A percentile compares a stretch with the other conserved stretches of the same genome.
Evolutionary conservation across 2,888 invertebrate genomes (phyloP).

Genomic region (Dicyrtoma fusca): DNA sequence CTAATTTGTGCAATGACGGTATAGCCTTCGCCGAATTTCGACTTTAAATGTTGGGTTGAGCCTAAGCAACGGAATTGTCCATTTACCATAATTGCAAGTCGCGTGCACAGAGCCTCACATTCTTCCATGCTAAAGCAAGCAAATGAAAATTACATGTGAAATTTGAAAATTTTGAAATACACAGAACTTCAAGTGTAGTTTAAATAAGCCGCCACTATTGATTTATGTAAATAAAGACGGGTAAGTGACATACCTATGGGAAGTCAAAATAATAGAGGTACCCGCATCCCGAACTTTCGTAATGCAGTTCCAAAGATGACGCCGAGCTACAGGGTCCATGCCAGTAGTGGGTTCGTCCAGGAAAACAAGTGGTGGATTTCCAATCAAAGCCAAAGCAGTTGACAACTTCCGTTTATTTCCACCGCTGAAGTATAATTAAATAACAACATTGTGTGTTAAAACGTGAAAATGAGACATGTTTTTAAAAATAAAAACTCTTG

Average conservation of each 20-base stretch:
- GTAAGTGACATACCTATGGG: slow-evolving; percentile 66
- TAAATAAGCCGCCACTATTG: background rate
- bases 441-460: no score
- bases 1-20: slow-evolving; percentile 59
- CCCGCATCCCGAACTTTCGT: slow-evolving; percentile 71
- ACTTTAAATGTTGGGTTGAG: slow-evolving; percentile 74
- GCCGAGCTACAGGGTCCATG: slow-evolving; percentile 78
- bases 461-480: no score
- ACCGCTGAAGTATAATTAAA: no score
- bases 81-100: slow-evolving; percentile 79
- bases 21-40: slow-evolving; percentile 71
- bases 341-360: no score
- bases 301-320: slow-evolving; percentile 78
- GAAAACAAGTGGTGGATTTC: slow-evolving; percentile 70
- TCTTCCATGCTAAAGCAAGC: slow-evolving; percentile 76
- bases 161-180: no score
- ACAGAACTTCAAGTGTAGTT: no score
- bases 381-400: slow-evolving; percentile 72
- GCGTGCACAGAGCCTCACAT: no score
- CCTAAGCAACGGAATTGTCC: slow-evolving; percentile 75
- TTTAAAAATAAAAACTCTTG: no score
- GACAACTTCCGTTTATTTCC: no score
- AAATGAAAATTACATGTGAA: background rate
- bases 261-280: slow-evolving; percentile 77
- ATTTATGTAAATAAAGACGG: no score